Base-by-base conservation (phyloP, 2,888 invertebrate genomes). In the Argyresthia albistria region DNA sequence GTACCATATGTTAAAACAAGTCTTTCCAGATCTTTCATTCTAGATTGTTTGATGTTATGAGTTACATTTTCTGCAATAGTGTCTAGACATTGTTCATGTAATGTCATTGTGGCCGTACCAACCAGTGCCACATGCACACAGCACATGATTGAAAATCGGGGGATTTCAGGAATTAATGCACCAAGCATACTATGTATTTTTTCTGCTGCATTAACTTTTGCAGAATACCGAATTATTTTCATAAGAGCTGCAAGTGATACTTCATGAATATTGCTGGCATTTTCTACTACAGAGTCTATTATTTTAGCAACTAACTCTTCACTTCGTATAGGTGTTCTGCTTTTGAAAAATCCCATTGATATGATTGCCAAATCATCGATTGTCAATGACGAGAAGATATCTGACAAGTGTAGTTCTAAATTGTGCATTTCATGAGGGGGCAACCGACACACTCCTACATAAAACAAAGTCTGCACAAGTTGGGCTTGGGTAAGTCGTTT, bases 271-370 rank as follows among this genome's bases (percentile, higher is more conserved):
- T 67, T 76, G 16, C 88, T 72, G 14, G 89, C 63, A 57, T 90
- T 79, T 8, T 79, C 66, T n/a, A 82, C 81, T 0, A 91, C 67
- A 63, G 80, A 87, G 1, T 76, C 59, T 39, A 92, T 89, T 1
- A 92, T 80, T 51, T 80, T 78, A 2, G 76, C 61, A 0, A 91
- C 52, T 45, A 93, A 62, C 0, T 72, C 65, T 3, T 67, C 59
- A 68, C 80, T 89, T 56, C 89, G 87, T 50, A 95, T 84, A 12
- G 84, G 89, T 1, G 91, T 92, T 76, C 91, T 89, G 12, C 91
- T 92, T 80, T 95, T 95, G 63, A 95, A 95, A 70, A 93, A 94
- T 0, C 93, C 94, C 90, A 93, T 91, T 4, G 92, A 89, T 60
- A 93, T 88, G 11, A 95, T 88, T 10, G 91, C 92, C 54, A 95